Base-by-base conservation (phyloP, 2,113 vertebrate genomes). In the Mungos mungo region DNA sequence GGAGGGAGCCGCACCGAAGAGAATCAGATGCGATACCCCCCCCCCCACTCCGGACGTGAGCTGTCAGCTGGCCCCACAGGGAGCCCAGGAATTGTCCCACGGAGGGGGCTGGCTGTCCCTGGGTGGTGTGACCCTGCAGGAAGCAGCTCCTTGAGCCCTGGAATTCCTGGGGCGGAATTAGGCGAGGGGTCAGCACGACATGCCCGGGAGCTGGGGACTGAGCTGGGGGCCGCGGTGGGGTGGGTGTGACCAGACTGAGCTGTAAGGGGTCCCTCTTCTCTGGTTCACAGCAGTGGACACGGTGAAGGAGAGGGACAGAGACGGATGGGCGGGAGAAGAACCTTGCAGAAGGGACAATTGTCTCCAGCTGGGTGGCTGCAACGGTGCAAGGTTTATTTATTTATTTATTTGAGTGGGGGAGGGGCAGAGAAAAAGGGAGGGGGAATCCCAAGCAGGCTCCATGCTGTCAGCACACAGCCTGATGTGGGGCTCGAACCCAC, bases 341-440 rank as follows among this genome's bases (percentile, higher is more conserved):
- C 1, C 2, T 2, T 3, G 41, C 1, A 3, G 4, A 15, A 33
- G 8, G 23, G 35, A 2, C 1, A 0, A 6, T 3, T 2, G 0
- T 31, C 14, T 45, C 19, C 57, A 6, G 12, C 12, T 1, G 41
- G 25, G 9, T 0, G 3, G 60, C 27, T 0, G 0, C 3, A 1
- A 1, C 0, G 10, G 9, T 23, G 29, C 63, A 3, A 45, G 13
- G 18, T 3, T 3, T 13, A 27, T 65, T 29, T 65, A 65, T 31
- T 12, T 65, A 14, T 31, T 31, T 65, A 29, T 65, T 65, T 65
- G 25, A 31, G 63, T 29, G 27, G 63, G 27, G 63, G 63, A 65
- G 27, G 27, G 27, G 27, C 63, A 13, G 12, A 31, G 27, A 29
- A 4, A 65, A 13, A 65, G 63, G 63, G 63, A 65, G 63, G 1